Evolutionary conservation across 2,113 vertebrate genomes (phyloP), one percentile per base, ranked within the genome.

Genomic region (Morone chrysops): DNA sequence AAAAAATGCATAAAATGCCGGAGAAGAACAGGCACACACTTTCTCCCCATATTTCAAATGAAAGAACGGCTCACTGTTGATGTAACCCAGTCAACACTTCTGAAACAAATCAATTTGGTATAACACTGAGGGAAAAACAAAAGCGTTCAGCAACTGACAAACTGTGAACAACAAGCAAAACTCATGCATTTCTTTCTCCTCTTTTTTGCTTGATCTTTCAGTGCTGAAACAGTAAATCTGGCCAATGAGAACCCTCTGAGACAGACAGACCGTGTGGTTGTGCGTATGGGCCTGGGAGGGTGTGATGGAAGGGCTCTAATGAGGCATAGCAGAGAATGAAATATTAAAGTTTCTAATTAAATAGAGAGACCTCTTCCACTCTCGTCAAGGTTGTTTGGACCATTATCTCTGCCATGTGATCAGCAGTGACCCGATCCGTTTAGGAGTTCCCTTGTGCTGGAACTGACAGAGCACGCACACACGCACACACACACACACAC

Each of bases 291-390:
- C 51, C 88, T 82, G 85, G 76, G 85, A 87, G 92, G 76, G 87
- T 82, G 78, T 93, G 94, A 92, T 92, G 93, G 94, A 95, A 89
- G 84, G 75, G 84, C 90, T 92, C 87, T 95, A 95, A 95, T 95
- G 94, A 95, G 94, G 91, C 90, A 90, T 87, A 90, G 90, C 91
- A 87, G 82, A 94, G 90, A 92, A 95, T 95, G 94, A 95, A 95
- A 95, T 95, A 95, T 95, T 94, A 94, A 95, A 94, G 92, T 95
- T 95, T 95, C 94, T 95, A 95, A 95, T 95, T 95, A 95, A 95
- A 94, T 94, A 90, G 92, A 93, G 87, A 93, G 93, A 95, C 94
- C 94, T 94, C 91, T 92, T 92, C 83, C 90, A 90, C 90, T 92
- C 84, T 91, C 67, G 91, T 94, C 94, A 95, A 95, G 95, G 94